A percentile compares a stretch with the other conserved stretches of the same genome.
These are phyloP conservation scores for Malurus leucopterus DNA, from an alignment of 2,797 vertebrate genomes.

Conservation along the genomic window DNA sequence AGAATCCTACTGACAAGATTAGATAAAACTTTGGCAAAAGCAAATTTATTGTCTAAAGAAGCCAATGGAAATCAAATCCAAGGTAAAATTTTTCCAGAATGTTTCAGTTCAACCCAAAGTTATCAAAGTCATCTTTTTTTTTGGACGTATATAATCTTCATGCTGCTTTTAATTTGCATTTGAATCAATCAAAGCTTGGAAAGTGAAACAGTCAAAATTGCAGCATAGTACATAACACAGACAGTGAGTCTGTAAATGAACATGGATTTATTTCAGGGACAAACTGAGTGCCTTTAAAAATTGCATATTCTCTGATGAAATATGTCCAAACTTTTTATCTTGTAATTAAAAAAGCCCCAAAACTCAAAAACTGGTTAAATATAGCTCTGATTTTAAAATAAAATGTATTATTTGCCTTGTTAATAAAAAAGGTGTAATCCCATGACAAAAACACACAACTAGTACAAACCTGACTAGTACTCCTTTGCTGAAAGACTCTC, in stretches of 20 bases:
- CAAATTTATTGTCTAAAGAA: not conserved
- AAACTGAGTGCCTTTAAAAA: not conserved
- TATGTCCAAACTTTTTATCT: not conserved
- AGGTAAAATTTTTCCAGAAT: not conserved
- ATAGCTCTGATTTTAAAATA: not conserved
- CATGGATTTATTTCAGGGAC: not conserved
- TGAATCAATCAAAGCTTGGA: not conserved
- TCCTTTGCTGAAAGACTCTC: not conserved
- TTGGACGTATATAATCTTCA: not conserved
- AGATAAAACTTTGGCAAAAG: constrained; percentile 7
- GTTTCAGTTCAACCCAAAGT: not conserved
- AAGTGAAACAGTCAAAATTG: not conserved
- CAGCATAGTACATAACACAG: not conserved
- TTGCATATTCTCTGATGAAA: not conserved
- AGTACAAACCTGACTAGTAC: not conserved
- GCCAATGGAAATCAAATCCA: not conserved
- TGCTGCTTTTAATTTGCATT: not conserved
- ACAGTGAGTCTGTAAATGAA: not conserved
- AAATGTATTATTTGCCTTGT: not conserved
- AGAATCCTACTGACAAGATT: not conserved
- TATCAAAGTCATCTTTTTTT: not conserved
- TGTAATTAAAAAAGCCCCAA: not conserved
- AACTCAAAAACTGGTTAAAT: not conserved
- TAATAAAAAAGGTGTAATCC: not conserved
- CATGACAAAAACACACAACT: not conserved